A percentile compares a stretch with the other conserved stretches of the same genome.
Conservation (phyloP, 1,140 invertebrate genomes). For the Epicauta chinensis region DNA sequence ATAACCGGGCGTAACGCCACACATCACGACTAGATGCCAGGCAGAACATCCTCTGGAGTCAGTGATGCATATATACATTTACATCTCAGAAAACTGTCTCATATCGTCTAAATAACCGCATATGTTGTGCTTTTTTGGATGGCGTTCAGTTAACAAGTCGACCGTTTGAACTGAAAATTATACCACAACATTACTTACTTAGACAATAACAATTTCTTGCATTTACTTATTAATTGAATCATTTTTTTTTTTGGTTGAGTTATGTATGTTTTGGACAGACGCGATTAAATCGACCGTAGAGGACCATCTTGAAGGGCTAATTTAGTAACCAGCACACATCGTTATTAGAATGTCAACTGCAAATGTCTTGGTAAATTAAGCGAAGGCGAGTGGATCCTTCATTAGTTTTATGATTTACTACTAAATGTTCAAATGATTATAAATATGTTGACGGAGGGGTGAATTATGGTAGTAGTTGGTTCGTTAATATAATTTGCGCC, state of each 20-base stretch:
- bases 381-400: conserved; percentile 21
- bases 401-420: conserved; percentile 32
- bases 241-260: too few relatives aligned
- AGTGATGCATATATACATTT: conserved; percentile 13
- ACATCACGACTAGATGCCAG: conserved; percentile 18
- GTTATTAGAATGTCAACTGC: conserved; percentile 30
- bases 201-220: too few relatives aligned
- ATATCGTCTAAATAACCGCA: conserved; percentile 12
- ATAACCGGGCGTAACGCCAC: conserved; percentile 22
- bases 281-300: too few relatives aligned
- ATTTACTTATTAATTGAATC: too few relatives aligned
- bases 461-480: conserved; percentile 25
- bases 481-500: conserved; percentile 37
- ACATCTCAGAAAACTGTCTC: conserved; percentile 21
- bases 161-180: not conserved
- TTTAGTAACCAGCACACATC: too few relatives aligned
- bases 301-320: too few relatives aligned
- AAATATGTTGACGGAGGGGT: conserved; percentile 24
- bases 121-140: conserved; percentile 1
- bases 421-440: conserved; percentile 8
- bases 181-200: not conserved
- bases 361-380: conserved; percentile 29
- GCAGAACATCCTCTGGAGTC: conserved; percentile 19
- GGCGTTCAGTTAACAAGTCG: conserved; percentile 7
- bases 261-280: too few relatives aligned